phyloP scores from a whole-genome alignment of 2,888 invertebrate species.

The Thereva unica region DNA sequence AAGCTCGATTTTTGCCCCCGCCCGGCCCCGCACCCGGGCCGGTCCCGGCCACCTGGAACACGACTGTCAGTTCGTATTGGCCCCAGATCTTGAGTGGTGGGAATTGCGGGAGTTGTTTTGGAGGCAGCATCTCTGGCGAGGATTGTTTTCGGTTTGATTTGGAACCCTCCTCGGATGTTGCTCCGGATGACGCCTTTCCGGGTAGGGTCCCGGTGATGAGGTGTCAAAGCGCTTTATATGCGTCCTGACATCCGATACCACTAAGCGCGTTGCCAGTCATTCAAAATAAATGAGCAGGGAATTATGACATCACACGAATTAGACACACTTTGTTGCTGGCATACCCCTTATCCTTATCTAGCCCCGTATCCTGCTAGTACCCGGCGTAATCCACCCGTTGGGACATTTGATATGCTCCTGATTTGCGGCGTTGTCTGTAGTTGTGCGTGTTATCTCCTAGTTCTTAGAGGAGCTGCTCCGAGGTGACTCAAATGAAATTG shows the following conservation, averaged over 20 bases:
- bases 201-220: slow-evolving; percentile 24
- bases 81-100: slow-evolving; percentile 2
- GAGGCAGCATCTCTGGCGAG: slow-evolving; percentile 19
- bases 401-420: slow-evolving; percentile 35
- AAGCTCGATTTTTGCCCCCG: slow-evolving; percentile 21
- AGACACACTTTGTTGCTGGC: slow-evolving; percentile 41
- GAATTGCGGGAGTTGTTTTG: slow-evolving; percentile 10
- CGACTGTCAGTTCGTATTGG: background rate
- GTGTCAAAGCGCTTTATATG: slow-evolving; percentile 38
- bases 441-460: slow-evolving; percentile 9
- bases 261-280: slow-evolving; percentile 36
- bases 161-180: slow-evolving; percentile 13
- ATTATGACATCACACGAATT: slow-evolving; percentile 45
- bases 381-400: background rate
- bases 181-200: slow-evolving; percentile 10
- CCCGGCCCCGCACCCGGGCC: background rate
- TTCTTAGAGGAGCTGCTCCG: slow-evolving; percentile 12
- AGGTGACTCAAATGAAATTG: slow-evolving; percentile 27
- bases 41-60: background rate
- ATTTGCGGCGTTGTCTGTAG: slow-evolving; percentile 32
- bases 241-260: slow-evolving; percentile 39
- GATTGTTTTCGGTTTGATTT: slow-evolving; percentile 27
- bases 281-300: slow-evolving; percentile 42
- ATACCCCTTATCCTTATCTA: slow-evolving; percentile 8
- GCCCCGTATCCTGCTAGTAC: background rate